Evolutionary conservation across 2,888 invertebrate species (phyloP).

Genomic region (Ormia ochracea): DNA sequence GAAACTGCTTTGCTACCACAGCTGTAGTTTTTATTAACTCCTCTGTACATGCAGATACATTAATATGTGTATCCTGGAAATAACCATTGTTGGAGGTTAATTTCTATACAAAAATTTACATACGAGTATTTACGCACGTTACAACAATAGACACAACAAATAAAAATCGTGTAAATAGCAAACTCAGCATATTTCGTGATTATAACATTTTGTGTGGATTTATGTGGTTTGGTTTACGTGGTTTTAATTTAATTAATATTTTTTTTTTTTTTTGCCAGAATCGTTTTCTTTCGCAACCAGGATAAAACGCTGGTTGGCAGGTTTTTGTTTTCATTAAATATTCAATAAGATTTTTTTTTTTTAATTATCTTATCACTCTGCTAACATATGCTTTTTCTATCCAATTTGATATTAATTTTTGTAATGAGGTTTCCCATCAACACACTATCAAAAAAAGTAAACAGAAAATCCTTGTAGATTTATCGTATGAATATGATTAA

Average conservation of each 20-base stretch:
- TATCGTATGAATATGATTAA: slow-evolving; percentile 52
- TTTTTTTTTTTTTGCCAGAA: slow-evolving; percentile 65
- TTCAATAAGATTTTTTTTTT: not conserved
- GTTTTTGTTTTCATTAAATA: slow-evolving; percentile 9
- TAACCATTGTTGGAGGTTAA: slow-evolving; percentile 6
- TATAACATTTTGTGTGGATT: slow-evolving; percentile 74
- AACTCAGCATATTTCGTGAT: slow-evolving; percentile 75
- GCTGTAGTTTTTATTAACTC: not conserved
- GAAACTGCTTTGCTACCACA: not conserved
- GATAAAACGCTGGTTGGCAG: slow-evolving; percentile 12
- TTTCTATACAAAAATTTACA: not conserved
- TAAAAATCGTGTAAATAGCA: slow-evolving; percentile 70
- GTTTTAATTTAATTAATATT: slow-evolving; percentile 75
- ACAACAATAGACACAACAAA: slow-evolving; percentile 21
- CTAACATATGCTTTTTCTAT: not conserved
- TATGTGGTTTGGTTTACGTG: slow-evolving; percentile 73
- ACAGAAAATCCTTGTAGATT: slow-evolving; percentile 51
- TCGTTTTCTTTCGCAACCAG: slow-evolving; percentile 51
- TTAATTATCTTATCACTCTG: not conserved
- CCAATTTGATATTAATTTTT: slow-evolving; percentile 22
- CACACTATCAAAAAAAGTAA: slow-evolving; percentile 53
- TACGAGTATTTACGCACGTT: slow-evolving; percentile 45
- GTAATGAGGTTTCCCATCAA: slow-evolving; percentile 53
- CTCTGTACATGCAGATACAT: not conserved
- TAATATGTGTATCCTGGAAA: not conserved